Percentiles rank a stretch among this genome's conserved stretches.
These are phyloP conservation scores for Dendrophyllia cribrosa DNA, from an alignment of 64 coral and sea anemone species.

Conservation along the genomic window DNA sequence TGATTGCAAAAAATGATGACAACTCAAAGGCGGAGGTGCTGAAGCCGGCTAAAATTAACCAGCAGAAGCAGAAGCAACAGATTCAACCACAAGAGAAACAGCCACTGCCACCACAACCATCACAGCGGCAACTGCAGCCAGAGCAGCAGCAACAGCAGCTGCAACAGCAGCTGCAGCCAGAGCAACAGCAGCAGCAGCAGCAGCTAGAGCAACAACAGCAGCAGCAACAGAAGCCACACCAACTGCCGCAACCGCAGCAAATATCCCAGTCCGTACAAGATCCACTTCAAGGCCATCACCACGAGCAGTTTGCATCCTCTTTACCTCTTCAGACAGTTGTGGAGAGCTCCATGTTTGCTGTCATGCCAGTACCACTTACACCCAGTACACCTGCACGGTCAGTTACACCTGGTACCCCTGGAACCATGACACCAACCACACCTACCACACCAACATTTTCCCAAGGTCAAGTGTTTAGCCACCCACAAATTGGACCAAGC, in stretches of 20 bases:
- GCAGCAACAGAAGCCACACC: not conserved
- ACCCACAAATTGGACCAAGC: not conserved
- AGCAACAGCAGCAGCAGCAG: not conserved
- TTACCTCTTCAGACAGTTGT: not conserved
- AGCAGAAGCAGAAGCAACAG: constrained; percentile 53
- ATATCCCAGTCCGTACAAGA: constrained; percentile 33
- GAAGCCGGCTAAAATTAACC: constrained; percentile 1
- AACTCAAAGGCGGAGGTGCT: constrained; percentile 47
- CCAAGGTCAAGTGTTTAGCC: constrained; percentile 3
- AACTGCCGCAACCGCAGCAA: not conserved
- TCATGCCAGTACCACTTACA: constrained; percentile 56
- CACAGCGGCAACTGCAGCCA: constrained; percentile 33
- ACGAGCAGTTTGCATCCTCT: constrained; percentile 15
- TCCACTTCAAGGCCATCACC: constrained; percentile 10
- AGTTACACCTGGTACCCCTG: constrained; percentile 58
- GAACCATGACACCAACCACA: constrained; percentile 59
- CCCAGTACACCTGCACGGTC: constrained; percentile 38
- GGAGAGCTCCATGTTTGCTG: constrained; percentile 10
- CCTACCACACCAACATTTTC: constrained; percentile 62
- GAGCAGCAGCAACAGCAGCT: constrained; percentile 28
- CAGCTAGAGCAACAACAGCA: not conserved
- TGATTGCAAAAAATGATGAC: constrained; percentile 62
- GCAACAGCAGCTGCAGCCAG: not conserved
- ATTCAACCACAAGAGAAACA: constrained; percentile 56
- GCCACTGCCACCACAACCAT: constrained; percentile 32